Percentiles rank a stretch among this genome's conserved stretches.
phyloP scores from a whole-genome alignment of 2,113 vertebrate species.

The Thomomys bottae region DNA sequence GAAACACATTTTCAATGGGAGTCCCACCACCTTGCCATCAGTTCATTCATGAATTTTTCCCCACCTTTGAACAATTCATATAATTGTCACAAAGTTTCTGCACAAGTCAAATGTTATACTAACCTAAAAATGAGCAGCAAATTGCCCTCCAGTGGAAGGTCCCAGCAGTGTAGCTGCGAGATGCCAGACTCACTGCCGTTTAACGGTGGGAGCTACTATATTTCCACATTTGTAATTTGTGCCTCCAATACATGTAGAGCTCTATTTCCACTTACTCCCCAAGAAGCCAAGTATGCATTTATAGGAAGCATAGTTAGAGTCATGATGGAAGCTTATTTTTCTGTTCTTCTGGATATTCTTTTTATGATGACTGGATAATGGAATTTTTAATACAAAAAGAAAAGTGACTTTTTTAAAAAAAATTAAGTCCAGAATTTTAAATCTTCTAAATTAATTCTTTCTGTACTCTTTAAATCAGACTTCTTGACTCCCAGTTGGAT shows the following conservation, averaged over 20 bases:
- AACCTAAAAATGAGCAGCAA: constrained; percentile 64
- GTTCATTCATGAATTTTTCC: constrained; percentile 7
- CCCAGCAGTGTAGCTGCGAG: constrained; percentile 54
- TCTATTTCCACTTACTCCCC: background rate
- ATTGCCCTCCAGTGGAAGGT: constrained; percentile 61
- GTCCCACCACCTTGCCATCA: background rate
- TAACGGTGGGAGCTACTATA: constrained; percentile 50
- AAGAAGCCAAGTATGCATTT: constrained; percentile 37
- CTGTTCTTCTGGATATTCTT: background rate
- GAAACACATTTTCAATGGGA: background rate
- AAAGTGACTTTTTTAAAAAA: background rate
- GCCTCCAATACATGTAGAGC: constrained; percentile 2
- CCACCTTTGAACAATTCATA: constrained; percentile 2
- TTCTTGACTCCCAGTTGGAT: background rate
- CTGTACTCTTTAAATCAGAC: background rate
- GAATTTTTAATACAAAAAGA: background rate
- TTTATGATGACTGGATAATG: constrained; percentile 8
- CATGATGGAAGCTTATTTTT: background rate
- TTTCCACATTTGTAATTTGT: constrained; percentile 62
- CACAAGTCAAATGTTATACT: constrained; percentile 49
- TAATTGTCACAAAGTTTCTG: constrained; percentile 42
- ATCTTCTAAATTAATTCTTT: background rate
- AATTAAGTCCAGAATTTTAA: background rate
- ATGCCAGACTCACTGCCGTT: constrained; percentile 51
- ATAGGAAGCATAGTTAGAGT: constrained; percentile 10